These are phyloP conservation scores for Noturus placidus DNA, from an alignment of 2,113 vertebrate species.

Conservation along the genomic window DNA sequence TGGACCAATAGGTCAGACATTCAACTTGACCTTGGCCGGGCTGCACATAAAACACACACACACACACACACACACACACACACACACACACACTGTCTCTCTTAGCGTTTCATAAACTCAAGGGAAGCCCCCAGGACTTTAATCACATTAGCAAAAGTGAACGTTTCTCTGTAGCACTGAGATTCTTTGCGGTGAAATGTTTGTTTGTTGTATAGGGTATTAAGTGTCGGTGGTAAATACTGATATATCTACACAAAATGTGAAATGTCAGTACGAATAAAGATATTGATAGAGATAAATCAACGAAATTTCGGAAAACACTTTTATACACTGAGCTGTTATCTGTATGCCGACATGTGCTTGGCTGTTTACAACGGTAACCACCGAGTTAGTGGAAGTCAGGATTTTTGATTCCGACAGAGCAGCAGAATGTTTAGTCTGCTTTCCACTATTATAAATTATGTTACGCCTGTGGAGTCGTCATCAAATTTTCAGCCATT, in stretches of 20 bases:
- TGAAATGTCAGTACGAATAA: not conserved
- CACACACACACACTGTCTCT: slow-evolving; percentile 51
- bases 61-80: slow-evolving; percentile 44
- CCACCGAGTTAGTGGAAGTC: not conserved
- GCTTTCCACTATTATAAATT: not conserved
- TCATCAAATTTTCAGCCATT: no score
- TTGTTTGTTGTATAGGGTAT: not conserved
- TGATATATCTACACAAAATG: not conserved
- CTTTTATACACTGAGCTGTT: not conserved
- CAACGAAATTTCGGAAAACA: not conserved
- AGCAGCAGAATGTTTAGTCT: not conserved
- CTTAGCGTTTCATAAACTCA: slow-evolving; percentile 62
- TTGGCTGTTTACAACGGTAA: not conserved
- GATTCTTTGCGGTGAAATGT: not conserved
- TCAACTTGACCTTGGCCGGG: slow-evolving; percentile 99
- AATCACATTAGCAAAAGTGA: slow-evolving; percentile 14
- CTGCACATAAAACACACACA: slow-evolving; percentile 72
- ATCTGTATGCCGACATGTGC: not conserved
- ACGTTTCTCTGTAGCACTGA: not conserved
- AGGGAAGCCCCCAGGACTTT: slow-evolving; percentile 37
- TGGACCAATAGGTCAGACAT: slow-evolving; percentile 79
- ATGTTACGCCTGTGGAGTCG: not conserved
- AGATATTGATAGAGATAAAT: not conserved
- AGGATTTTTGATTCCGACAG: not conserved
- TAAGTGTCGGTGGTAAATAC: not conserved